phyloP scores from a whole-genome alignment of 1,140 invertebrate genomes.

The Copidosoma floridanum region DNA sequence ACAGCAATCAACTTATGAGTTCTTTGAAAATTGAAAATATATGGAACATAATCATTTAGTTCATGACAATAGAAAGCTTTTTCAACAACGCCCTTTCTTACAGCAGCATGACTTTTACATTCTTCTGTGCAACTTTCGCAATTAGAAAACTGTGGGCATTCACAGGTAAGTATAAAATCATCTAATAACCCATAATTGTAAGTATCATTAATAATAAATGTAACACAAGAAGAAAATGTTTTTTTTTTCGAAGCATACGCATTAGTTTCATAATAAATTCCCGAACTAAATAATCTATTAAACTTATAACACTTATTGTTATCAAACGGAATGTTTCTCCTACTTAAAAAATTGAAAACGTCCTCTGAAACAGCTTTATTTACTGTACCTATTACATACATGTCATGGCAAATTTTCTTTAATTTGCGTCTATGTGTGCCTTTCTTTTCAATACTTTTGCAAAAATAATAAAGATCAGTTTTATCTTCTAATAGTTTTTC shows the following conservation, averaged over 20 bases:
- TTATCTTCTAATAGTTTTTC: no score
- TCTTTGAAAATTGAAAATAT: no score
- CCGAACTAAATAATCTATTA: no score
- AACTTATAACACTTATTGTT: not conserved
- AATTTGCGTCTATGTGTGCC: no score
- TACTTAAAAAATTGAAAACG: not conserved
- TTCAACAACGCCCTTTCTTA: not conserved
- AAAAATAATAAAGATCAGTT: not conserved
- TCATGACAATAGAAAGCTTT: not conserved
- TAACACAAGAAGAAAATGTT: constrained; percentile 2
- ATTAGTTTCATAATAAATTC: not conserved
- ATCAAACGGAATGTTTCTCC: not conserved
- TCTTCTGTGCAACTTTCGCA: not conserved
- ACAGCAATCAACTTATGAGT: not conserved
- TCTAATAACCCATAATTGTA: not conserved
- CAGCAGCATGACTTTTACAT: not conserved
- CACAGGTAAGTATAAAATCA: not conserved
- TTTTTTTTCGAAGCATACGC: not conserved
- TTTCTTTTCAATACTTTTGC: not conserved
- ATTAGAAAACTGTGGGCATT: not conserved
- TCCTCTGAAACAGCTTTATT: no score
- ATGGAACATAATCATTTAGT: not conserved
- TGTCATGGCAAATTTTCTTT: not conserved
- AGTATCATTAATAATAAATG: not conserved
- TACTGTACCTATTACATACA: not conserved